Evolutionary conservation across 2,888 invertebrate genomes (phyloP).

Genomic region (Brachyptera putata): DNA sequence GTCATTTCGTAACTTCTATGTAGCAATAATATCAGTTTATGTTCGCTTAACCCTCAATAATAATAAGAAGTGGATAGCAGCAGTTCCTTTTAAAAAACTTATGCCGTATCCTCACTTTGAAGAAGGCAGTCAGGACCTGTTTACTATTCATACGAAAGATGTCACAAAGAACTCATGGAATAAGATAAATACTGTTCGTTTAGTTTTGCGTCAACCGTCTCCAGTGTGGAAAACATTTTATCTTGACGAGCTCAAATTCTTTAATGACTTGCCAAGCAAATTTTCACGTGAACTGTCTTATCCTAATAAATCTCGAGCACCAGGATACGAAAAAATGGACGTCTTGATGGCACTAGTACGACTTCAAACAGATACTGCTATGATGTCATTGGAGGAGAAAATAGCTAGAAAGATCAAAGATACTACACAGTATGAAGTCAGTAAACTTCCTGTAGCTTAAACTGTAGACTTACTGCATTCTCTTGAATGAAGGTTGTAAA

Average conservation of each 20-base stretch:
- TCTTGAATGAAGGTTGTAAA: no score
- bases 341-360: not conserved
- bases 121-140: not conserved
- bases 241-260: not conserved
- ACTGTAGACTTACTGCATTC: no score
- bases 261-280: not conserved
- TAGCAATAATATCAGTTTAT: not conserved
- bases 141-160: not conserved
- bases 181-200: not conserved
- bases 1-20: not conserved
- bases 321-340: not conserved
- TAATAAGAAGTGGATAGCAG: not conserved
- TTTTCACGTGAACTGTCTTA: not conserved
- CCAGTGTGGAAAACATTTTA: not conserved
- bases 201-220: conserved; percentile 2
- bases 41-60: not conserved
- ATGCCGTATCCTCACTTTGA: not conserved
- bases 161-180: not conserved
- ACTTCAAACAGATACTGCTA: not conserved
- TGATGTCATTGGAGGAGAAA: no score
- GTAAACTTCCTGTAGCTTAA: no score
- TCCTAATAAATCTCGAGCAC: not conserved
- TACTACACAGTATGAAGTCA: no score
- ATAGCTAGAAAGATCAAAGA: no score
- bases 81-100: not conserved